Evolutionary conservation across 2,888 invertebrate species (phyloP), one percentile per base, ranked within the genome.

Genomic region (Cheilosia soror): DNA sequence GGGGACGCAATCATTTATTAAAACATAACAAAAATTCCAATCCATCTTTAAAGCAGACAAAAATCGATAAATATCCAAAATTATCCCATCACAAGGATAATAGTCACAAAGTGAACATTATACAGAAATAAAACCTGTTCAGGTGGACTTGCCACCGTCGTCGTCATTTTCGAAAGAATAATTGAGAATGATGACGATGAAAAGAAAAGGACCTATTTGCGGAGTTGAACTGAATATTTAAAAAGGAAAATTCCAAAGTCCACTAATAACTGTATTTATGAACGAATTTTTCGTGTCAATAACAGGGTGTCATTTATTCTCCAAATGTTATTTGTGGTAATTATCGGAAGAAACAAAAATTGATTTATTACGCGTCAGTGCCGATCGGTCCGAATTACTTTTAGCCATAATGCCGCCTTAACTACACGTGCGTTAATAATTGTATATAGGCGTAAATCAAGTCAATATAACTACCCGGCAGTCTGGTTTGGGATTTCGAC

Each of bases 181-280:
- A 72, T 82, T 82, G 60, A 77, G 53, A 82, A 71, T 71, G 27
- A 82, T 82, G 77, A 42, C 49, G 58, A 15, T 57, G 20, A n/a
- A 29, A 20, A 33, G 20, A n/a, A 29, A 37, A 51, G 11, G 6
- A 53, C 25, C 11, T 49, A 37, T 31, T 63, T 27, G 27, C 42
- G 5, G 25, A 15, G 6, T 37, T 11, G 37, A 40, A 37, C 4
- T 44, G n/a, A 44, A 44, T 44, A 44, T 44, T 44, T 15, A n/a
- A 44, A 44, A 44, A 44, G 20, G 0, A 44, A 44, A n/a, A 63
- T 63, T 63, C 33, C 31, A 25, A 31, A 31, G 20, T 49, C 33
- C 20, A 49, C 11, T 11, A 1, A 9, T 37, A 9, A 37, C 11
- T 20, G 11, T 37, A 11, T 37, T 37, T 11, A 37, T 37, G 37